Base-by-base conservation (phyloP, 2,113 vertebrate species). In the Nicator chloris region DNA sequence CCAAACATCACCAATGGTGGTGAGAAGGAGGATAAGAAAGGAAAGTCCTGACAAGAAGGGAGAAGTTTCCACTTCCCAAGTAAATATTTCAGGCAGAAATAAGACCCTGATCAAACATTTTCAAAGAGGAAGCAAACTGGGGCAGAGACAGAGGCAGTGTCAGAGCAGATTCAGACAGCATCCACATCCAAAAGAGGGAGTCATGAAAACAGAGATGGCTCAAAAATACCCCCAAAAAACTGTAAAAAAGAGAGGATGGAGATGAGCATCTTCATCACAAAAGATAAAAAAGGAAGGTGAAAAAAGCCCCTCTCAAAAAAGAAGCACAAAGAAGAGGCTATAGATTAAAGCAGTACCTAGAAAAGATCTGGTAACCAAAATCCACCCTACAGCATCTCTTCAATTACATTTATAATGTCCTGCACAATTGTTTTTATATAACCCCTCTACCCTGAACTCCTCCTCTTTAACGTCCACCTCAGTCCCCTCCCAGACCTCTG, bases 181-280 rank as follows among this genome's bases (percentile, higher is more conserved):
- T 4, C 27, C 57, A 35, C 0, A 1, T n/a, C 47, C 31, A 42
- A 44, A 0, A 10, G 10, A 35, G 31, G 26, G 78, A 72, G 50
- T 40, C 0, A 45, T 11, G 13, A 60, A 78, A 66, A 65, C 11
- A 40, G 16, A 63, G 14, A 30, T 0, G 33, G 7, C 12, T 31
- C 2, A 37, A 27, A 57, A n/a, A n/a, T n/a, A n/a, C n/a, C n/a
- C n/a, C n/a, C n/a, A 73, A 37, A 68, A 22, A 2, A 60, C 31
- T 21, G 30, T 13, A 17, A 27, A 49, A 30, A 42, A 26, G 5
- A 59, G 10, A 35, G 18, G 18, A 5, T 40, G 45, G 28, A 80
- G 22, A 44, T 75, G 44, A 66, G 27, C 9, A 21, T 13, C 33
- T 21, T 39, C 11, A 20, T 35, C 44, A 72, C 6, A 35, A 30